These are phyloP conservation scores for Macaca nemestrina DNA, from an alignment of 2,113 vertebrate genomes.

Conservation along the genomic window DNA sequence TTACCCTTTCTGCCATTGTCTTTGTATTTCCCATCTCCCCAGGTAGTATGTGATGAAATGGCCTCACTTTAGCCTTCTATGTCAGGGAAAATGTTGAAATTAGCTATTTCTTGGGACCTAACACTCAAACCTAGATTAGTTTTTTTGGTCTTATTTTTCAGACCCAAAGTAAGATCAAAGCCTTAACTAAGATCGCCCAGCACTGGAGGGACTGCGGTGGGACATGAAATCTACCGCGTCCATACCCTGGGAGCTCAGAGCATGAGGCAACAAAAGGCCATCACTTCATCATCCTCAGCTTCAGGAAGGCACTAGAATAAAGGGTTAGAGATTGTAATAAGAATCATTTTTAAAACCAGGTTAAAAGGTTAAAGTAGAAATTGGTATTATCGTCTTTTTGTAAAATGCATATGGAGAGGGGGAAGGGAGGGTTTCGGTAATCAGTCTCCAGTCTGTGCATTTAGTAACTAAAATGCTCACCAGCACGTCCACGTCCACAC, in stretches of 20 bases:
- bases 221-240: not conserved
- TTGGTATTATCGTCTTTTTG: not conserved
- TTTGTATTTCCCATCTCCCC: not conserved
- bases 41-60: not conserved
- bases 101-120: not conserved
- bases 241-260: not conserved
- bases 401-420: not conserved
- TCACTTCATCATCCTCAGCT: not conserved
- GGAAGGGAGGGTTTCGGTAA: not conserved
- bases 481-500: not conserved
- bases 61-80: conserved; percentile 2
- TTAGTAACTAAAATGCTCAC: not conserved
- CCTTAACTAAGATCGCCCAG: not conserved
- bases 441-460: not conserved
- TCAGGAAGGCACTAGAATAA: not conserved
- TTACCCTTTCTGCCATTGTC: not conserved
- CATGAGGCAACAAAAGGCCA: not conserved
- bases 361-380: not conserved
- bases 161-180: not conserved
- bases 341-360: not conserved
- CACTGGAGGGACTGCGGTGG: not conserved
- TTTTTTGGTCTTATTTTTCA: conserved; percentile 16
- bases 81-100: conserved; percentile 58
- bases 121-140: not conserved
- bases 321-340: not conserved